These are phyloP conservation scores for Mormyrops boulengeri DNA, from an alignment of 2,797 vertebrate genomes.

Conservation along the genomic window DNA sequence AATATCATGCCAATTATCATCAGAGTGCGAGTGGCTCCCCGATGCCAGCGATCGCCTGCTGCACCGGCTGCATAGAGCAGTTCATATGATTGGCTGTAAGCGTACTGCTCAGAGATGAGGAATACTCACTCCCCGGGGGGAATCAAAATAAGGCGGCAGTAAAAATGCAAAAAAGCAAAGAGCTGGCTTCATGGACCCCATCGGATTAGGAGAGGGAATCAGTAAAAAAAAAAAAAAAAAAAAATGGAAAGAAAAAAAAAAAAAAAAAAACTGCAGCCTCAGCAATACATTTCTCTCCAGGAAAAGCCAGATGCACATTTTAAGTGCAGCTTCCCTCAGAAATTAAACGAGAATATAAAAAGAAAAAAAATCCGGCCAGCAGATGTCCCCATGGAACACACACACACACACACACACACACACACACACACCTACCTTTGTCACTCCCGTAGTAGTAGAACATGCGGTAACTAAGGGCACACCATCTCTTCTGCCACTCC, in stretches of 20 bases:
- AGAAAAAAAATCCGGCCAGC: neutral
- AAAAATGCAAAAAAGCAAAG: neutral
- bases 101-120: neutral
- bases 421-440: conserved; percentile 70
- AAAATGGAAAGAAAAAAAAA: neutral
- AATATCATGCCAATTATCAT: neutral
- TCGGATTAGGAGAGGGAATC: neutral
- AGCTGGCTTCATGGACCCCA: neutral
- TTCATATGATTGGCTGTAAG: neutral
- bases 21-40: too few species aligned
- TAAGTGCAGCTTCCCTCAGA: neutral
- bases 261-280: neutral
- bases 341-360: neutral
- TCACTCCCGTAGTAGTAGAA: conserved; percentile 96
- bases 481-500: conserved; percentile 98
- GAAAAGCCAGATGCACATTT: neutral
- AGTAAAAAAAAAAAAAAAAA: neutral
- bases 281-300: neutral
- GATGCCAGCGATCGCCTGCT: neutral
- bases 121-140: neutral
- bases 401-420: neutral
- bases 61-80: too few species aligned
- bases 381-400: neutral
- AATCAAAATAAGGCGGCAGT: neutral
- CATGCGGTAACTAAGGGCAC: conserved; percentile 73